These are phyloP conservation scores for Eurois occulta DNA, from an alignment of 2,888 invertebrate genomes.

Conservation along the genomic window DNA sequence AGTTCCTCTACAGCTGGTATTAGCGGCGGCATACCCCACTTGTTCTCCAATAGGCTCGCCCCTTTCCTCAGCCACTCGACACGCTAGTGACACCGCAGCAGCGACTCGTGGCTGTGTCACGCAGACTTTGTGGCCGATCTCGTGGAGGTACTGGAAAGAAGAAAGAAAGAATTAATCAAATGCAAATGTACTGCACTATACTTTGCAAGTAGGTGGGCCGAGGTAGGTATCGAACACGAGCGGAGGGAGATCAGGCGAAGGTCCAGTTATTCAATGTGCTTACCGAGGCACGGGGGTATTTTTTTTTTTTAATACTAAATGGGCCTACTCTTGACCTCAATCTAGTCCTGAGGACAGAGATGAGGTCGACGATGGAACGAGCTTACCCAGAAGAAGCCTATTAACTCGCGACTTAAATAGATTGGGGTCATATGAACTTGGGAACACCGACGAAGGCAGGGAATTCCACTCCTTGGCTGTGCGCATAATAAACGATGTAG, in stretches of 20 bases:
- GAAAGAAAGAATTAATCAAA: not conserved
- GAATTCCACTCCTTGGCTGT: too few relatives aligned
- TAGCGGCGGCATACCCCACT: constrained; percentile 97
- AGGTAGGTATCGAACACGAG: not conserved
- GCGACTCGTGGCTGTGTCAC: constrained; percentile 98
- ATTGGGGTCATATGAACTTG: too few relatives aligned
- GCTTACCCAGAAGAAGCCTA: too few relatives aligned
- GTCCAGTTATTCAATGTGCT: not conserved
- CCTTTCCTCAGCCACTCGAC: constrained; percentile 96
- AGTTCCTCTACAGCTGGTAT: constrained; percentile 91
- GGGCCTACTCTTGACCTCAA: too few relatives aligned
- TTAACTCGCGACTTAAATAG: too few relatives aligned
- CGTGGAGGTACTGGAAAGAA: constrained; percentile 94
- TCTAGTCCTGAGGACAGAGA: too few relatives aligned
- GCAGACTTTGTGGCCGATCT: constrained; percentile 95
- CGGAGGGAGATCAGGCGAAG: not conserved
- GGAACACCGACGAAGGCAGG: too few relatives aligned
- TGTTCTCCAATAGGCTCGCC: constrained; percentile 93
- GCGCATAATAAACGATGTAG: too few relatives aligned
- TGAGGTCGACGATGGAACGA: too few relatives aligned
- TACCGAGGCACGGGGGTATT: not conserved
- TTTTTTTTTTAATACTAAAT: too few relatives aligned
- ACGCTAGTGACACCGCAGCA: constrained; percentile 96
- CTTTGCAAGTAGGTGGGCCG: not conserved
- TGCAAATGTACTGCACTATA: too few relatives aligned